Conservation (phyloP, 2,888 invertebrate genomes). For the Hyalella azteca region DNA sequence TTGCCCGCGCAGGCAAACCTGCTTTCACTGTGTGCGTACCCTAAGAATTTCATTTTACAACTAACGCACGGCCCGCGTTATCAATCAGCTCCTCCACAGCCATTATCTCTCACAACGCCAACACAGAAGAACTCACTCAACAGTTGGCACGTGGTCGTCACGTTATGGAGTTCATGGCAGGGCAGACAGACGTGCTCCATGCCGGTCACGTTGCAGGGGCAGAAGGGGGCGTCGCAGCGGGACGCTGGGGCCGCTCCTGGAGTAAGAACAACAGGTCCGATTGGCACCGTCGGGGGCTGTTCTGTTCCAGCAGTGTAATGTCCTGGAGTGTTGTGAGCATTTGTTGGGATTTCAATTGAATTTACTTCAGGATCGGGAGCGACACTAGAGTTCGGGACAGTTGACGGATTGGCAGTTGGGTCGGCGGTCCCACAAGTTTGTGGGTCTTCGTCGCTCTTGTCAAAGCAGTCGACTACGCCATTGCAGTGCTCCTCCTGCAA, state of each 20-base stretch:
- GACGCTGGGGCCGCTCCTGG: not conserved
- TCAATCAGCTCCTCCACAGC: too few relatives aligned
- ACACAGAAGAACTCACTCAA: not conserved
- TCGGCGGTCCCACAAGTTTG: not conserved
- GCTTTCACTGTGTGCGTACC: too few relatives aligned
- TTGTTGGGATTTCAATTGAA: not conserved
- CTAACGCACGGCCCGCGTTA: too few relatives aligned
- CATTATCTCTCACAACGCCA: too few relatives aligned
- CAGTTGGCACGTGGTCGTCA: not conserved
- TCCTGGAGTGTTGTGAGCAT: not conserved
- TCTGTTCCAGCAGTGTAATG: not conserved
- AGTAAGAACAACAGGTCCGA: not conserved
- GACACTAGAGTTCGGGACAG: not conserved
- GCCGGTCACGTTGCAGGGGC: not conserved
- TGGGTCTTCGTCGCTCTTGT: conserved; percentile 8
- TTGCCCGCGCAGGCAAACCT: too few relatives aligned
- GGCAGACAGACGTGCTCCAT: conserved; percentile 23
- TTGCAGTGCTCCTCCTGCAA: not conserved
- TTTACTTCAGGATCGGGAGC: not conserved
- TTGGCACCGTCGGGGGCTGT: too few relatives aligned
- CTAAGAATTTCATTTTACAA: too few relatives aligned
- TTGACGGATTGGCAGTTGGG: not conserved
- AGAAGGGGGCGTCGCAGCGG: not conserved
- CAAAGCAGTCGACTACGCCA: not conserved
- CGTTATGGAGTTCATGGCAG: not conserved